Evolutionary conservation across 2,113 vertebrate species (phyloP), one percentile per base, ranked within the genome.

Genomic region (Scopus umbretta): DNA sequence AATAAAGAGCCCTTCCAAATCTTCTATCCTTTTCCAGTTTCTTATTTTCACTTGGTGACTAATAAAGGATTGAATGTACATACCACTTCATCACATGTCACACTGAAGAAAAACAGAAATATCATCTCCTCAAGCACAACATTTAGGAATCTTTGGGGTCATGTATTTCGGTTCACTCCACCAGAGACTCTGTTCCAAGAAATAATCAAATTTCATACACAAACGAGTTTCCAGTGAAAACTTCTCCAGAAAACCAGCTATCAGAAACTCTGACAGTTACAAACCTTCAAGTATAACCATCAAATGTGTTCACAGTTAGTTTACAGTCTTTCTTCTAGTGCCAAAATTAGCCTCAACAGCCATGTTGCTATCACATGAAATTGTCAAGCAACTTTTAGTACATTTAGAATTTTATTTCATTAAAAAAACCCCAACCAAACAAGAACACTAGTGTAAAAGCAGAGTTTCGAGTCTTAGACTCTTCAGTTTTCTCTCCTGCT

Each of bases 11-110:
- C 7, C 20, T 52, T 14, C 50, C 22, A 25, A 16, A 26, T 20
- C 21, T 40, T 17, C 86, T 34, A 1, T 30, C 21, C 43, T 47
- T 58, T 32, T 13, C 21, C 20, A 25, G 50, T 11, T 67, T 20
- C 79, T 43, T 34, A 8, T 27, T 55, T 67, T 36, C 13, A 9
- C 43, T 6, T 47, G 26, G 20, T 43, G 55, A 29, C 14, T 22
- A 42, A n/a, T 14, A 53, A 26, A 14, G 40, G 45, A 13, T 8
- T 17, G 47, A 42, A 32, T 7, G 43, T 16, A 29, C 29, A 7
- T 8, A 55, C 19, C 29, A 11, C 17, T 21, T 73, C 59, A n/a
- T 27, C 20, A 5, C 1, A 0, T 6, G 34, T 3, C 11, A 30
- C 34, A 2, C 8, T 45, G 63, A 81, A 81, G 68, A 4, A 4